Conservation (phyloP, 2,113 vertebrate genomes). For the Scophthalmus maximus region DNA sequence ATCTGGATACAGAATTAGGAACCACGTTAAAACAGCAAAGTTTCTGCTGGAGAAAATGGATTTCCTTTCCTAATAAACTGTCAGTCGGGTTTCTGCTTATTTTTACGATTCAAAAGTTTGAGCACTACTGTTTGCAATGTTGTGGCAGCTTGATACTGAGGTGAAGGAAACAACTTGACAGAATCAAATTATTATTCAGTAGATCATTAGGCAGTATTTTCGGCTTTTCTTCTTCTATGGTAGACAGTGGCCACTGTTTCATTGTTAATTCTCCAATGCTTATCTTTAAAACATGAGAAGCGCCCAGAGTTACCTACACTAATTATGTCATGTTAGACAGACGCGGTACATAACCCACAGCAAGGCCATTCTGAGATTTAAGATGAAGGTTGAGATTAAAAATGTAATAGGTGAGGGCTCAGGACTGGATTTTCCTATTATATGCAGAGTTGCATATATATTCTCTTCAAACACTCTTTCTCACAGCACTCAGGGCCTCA, state of each 20-base stretch:
- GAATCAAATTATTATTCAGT: no score
- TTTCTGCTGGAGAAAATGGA: neutral
- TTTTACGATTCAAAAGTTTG: neutral
- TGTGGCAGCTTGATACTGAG: neutral
- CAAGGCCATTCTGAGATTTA: conserved; percentile 7
- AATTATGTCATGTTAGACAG: neutral
- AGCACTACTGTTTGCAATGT: neutral
- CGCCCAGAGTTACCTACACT: neutral
- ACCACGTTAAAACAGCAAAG: neutral
- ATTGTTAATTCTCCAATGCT: no score
- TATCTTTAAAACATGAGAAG: no score
- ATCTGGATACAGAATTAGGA: neutral
- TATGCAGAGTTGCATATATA: neutral
- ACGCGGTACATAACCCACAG: neutral
- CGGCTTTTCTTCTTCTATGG: no score
- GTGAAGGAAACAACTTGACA: neutral
- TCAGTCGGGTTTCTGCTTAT: neutral
- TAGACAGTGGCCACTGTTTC: no score
- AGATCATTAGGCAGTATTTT: no score
- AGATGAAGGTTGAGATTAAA: conserved; percentile 20
- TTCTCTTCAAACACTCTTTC: conserved; percentile 30
- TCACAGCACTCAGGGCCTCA: conserved; percentile 32
- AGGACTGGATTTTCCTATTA: neutral
- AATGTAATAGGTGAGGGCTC: conserved; percentile 1
- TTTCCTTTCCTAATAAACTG: neutral